Evolutionary conservation across 2,113 vertebrate genomes (phyloP).

Genomic region (Cephalophus harveyi): DNA sequence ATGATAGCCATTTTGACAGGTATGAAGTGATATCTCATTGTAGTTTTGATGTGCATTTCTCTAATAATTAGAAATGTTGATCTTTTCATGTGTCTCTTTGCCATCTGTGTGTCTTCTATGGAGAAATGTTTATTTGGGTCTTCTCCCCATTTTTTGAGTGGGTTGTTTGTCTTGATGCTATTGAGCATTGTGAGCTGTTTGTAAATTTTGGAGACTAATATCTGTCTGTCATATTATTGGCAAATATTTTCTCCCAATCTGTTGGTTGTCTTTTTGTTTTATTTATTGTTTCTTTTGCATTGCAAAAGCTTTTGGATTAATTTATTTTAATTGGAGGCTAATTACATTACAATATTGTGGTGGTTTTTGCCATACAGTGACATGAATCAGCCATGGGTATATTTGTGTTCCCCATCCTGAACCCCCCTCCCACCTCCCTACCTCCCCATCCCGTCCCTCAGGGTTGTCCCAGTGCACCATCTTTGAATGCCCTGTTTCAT

Average conservation of each 20-base stretch:
- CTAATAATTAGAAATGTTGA: neutral
- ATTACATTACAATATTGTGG: neutral
- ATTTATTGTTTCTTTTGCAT: neutral
- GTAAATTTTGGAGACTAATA: neutral
- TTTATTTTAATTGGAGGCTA: neutral
- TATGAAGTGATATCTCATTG: neutral
- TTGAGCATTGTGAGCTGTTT: neutral
- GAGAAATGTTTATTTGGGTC: neutral
- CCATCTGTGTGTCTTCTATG: neutral
- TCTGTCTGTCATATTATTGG: neutral
- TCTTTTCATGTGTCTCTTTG: neutral
- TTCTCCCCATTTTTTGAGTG: neutral
- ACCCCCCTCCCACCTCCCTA: neutral
- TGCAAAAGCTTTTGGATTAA: neutral
- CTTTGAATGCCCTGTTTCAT: neutral
- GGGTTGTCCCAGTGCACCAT: fast-evolving
- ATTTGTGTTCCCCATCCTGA: neutral
- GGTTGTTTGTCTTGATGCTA: neutral
- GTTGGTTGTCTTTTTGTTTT: neutral
- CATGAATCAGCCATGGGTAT: neutral
- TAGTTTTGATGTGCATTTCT: neutral
- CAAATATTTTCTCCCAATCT: neutral
- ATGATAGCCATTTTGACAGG: neutral
- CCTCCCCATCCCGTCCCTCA: neutral
- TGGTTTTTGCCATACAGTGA: neutral